phyloP scores from a whole-genome alignment of 2,888 invertebrate genomes.

The Hedya salicella region DNA sequence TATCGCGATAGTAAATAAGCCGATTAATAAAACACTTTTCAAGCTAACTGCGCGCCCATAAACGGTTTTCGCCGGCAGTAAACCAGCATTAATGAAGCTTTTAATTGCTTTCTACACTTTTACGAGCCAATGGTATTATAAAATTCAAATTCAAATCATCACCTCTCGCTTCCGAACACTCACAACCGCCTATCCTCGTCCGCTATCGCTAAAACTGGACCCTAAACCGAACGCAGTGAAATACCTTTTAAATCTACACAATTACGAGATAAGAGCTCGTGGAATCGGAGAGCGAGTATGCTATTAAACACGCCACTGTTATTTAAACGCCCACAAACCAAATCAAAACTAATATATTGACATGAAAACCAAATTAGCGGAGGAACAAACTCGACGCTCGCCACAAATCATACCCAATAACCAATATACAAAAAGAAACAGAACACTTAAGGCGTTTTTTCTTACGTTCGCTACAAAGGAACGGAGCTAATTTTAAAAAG shows the following conservation, averaged over 20 bases:
- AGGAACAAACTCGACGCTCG: slow-evolving; percentile 19
- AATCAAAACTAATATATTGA: slow-evolving; percentile 43
- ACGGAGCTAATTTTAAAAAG: slow-evolving; percentile 14
- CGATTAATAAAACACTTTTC: slow-evolving; percentile 25
- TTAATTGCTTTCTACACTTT: slow-evolving; percentile 31
- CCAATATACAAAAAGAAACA: slow-evolving; percentile 16
- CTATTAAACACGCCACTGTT: slow-evolving; percentile 38
- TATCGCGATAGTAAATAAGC: slow-evolving; percentile 14
- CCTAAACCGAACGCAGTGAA: not conserved
- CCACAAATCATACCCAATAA: slow-evolving; percentile 53
- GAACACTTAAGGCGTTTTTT: slow-evolving; percentile 25
- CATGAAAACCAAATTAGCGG: slow-evolving; percentile 42
- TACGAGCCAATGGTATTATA: slow-evolving; percentile 27
- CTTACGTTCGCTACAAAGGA: slow-evolving; percentile 1
- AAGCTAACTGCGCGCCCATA: slow-evolving; percentile 5
- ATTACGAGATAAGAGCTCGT: slow-evolving; percentile 11
- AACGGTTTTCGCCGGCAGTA: slow-evolving; percentile 17
- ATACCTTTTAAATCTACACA: not conserved
- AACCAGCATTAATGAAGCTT: slow-evolving; percentile 29
- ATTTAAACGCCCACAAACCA: slow-evolving; percentile 42
- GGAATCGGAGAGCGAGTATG: not conserved
- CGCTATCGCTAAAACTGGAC: not conserved
- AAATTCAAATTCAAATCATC: slow-evolving; percentile 36
- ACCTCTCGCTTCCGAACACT: slow-evolving; percentile 5
- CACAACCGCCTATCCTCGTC: no score